Evolutionary conservation across 2,888 invertebrate species (phyloP).

Genomic region (Catocala fraxini): DNA sequence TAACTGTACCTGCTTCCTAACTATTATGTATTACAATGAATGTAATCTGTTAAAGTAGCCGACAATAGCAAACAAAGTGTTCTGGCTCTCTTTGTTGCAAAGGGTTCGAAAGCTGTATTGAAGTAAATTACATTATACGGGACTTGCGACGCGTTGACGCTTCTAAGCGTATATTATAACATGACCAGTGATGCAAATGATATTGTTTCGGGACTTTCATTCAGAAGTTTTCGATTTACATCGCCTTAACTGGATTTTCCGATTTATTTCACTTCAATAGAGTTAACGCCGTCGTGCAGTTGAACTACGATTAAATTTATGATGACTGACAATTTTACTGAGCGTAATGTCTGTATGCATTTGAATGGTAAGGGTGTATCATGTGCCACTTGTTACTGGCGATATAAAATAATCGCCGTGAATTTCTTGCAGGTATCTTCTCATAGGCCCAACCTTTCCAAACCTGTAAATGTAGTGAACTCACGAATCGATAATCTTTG

Average conservation of each 20-base stretch:
- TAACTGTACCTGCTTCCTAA: conserved; percentile 80
- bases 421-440: too few relatives aligned
- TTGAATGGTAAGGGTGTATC: too few relatives aligned
- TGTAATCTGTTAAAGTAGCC: conserved; percentile 85
- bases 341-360: too few relatives aligned
- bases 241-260: conserved; percentile 43
- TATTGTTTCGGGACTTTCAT: conserved; percentile 44
- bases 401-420: too few relatives aligned
- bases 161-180: conserved; percentile 64
- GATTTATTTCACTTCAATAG: conserved; percentile 44
- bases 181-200: conserved; percentile 77
- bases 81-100: conserved; percentile 66
- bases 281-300: conserved; percentile 7
- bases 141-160: conserved; percentile 73
- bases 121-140: conserved; percentile 76
- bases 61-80: conserved; percentile 80
- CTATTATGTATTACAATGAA: conserved; percentile 73
- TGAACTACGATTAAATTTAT: conserved; percentile 27
- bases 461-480: too few relatives aligned
- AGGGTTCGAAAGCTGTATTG: conserved; percentile 59
- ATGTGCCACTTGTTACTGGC: too few relatives aligned
- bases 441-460: too few relatives aligned
- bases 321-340: neutral
- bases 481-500: too few relatives aligned
- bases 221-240: conserved; percentile 49